Percentiles rank a stretch among this genome's conserved stretches.
Evolutionary conservation across 2,888 invertebrate genomes (phyloP).

Genomic region (Diadegma fenestrale): DNA sequence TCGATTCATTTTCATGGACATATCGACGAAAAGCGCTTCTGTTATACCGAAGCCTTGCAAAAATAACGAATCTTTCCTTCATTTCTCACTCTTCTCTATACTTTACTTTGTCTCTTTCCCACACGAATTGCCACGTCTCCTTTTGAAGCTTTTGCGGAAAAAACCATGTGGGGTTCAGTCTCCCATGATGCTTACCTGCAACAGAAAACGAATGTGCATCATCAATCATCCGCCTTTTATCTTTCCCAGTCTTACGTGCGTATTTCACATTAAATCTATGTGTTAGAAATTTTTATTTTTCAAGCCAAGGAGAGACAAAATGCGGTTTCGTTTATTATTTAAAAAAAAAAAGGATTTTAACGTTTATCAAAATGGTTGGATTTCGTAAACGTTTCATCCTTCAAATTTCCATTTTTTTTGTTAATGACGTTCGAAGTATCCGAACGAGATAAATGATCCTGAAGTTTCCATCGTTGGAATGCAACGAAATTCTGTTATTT

Average conservation of each 20-base stretch:
- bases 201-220: slow-evolving; percentile 65
- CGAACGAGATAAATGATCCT: not conserved
- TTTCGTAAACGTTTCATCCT: no score
- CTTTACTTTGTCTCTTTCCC: slow-evolving; percentile 48
- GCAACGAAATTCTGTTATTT: no score
- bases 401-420: not conserved
- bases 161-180: slow-evolving; percentile 61
- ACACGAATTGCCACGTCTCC: slow-evolving; percentile 34
- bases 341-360: no score
- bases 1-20: slow-evolving; percentile 47
- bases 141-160: slow-evolving; percentile 41
- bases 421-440: not conserved
- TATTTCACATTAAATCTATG: not conserved
- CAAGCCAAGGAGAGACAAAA: not conserved
- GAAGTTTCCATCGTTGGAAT: no score
- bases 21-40: not conserved
- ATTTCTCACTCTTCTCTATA: slow-evolving; percentile 30
- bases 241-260: not conserved
- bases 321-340: no score
- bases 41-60: slow-evolving; percentile 9
- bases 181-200: slow-evolving; percentile 70
- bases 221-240: slow-evolving; percentile 66
- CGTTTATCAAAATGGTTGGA: no score
- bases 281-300: not conserved
- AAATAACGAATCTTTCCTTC: slow-evolving; percentile 40